A percentile compares a stretch with the other conserved stretches of the same genome.
These are phyloP conservation scores for Poeciliopsis presidionis DNA, from an alignment of 2,797 vertebrate species.

Conservation along the genomic window DNA sequence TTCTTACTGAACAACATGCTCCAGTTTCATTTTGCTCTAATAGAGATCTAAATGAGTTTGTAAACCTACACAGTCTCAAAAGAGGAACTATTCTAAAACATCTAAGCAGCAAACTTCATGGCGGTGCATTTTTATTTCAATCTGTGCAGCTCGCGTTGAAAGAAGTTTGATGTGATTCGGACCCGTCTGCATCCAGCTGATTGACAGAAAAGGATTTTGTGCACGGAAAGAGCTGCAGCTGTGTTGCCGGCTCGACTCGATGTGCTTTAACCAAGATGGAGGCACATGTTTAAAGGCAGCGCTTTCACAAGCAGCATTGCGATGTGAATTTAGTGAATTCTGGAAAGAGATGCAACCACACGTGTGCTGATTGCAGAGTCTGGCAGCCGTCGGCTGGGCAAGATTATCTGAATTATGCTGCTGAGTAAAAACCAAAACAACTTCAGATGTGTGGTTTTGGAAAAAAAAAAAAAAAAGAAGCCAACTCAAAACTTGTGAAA, in stretches of 20 bases:
- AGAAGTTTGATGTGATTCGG: background rate
- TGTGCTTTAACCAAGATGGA: background rate
- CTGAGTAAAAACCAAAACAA: conserved; percentile 1
- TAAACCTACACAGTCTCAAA: background rate
- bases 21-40: background rate
- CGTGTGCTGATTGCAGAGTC: background rate
- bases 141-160: background rate
- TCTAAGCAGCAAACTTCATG: background rate
- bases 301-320: background rate
- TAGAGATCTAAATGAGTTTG: background rate
- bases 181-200: background rate
- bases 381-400: background rate
- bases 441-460: conserved; percentile 9
- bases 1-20: background rate
- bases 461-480: background rate
- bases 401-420: background rate
- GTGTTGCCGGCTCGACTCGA: background rate
- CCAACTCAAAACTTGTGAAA: background rate
- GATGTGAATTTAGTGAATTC: conserved; percentile 20
- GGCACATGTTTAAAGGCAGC: background rate
- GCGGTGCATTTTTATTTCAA: background rate
- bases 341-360: conserved; percentile 28
- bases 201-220: background rate
- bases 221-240: background rate
- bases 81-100: background rate